phyloP scores from a whole-genome alignment of 2,888 invertebrate genomes.

The Hipparchia semele region DNA sequence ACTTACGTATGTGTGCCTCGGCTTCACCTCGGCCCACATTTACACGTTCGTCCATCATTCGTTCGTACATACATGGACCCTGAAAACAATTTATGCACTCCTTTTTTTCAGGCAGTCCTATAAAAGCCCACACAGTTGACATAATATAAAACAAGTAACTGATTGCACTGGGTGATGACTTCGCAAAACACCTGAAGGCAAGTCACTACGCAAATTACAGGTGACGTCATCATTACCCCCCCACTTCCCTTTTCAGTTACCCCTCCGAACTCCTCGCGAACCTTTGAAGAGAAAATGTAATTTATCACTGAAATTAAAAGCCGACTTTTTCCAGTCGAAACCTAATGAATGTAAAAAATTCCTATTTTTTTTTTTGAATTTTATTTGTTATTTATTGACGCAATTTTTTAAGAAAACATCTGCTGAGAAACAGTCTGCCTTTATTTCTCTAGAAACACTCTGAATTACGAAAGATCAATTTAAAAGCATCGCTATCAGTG shows the following conservation, averaged over 20 bases:
- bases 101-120: too few species aligned
- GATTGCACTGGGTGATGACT: neutral
- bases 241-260: slow-evolving; percentile 2
- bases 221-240: slow-evolving; percentile 5
- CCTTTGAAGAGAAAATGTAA: neutral
- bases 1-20: too few species aligned
- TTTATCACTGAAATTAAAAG: slow-evolving; percentile 7
- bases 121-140: neutral
- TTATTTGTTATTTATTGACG: too few species aligned
- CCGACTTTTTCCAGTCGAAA: slow-evolving; percentile 4
- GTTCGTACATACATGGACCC: too few species aligned
- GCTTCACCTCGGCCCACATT: too few species aligned
- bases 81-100: neutral
- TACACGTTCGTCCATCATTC: too few species aligned
- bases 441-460: too few species aligned
- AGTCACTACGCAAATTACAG: slow-evolving; percentile 19
- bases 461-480: too few species aligned
- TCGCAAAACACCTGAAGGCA: neutral
- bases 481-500: too few species aligned
- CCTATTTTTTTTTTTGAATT: too few species aligned
- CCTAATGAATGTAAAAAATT: neutral
- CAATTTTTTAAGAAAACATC: too few species aligned
- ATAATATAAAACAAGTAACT: neutral
- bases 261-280: slow-evolving; percentile 8
- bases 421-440: too few species aligned